Evolutionary conservation across 2,797 vertebrate genomes (phyloP).

Genomic region (Pseudomugil tenellus): DNA sequence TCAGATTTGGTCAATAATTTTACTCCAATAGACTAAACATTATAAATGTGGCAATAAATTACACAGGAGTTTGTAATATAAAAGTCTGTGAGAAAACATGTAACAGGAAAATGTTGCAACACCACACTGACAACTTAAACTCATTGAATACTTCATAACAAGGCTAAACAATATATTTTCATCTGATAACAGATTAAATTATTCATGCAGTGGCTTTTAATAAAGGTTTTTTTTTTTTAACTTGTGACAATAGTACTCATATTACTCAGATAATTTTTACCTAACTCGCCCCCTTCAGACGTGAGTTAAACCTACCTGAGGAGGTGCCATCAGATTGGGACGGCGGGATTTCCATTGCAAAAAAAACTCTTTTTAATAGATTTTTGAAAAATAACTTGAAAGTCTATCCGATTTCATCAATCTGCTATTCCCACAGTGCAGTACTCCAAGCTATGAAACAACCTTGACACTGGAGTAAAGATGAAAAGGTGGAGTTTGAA

Average conservation of each 20-base stretch:
- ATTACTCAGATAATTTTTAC: no score
- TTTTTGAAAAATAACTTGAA: conserved; percentile 36
- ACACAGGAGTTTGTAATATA: not conserved
- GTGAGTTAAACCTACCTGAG: conserved; percentile 68
- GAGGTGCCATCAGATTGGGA: conserved; percentile 50
- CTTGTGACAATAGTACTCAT: conserved; percentile 1
- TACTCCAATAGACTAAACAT: not conserved
- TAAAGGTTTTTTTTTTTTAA: conserved; percentile 1
- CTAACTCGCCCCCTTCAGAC: conserved; percentile 9
- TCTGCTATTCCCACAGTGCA: conserved; percentile 40
- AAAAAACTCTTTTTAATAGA: conserved; percentile 25
- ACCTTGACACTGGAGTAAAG: conserved; percentile 25
- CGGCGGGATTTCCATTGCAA: conserved; percentile 56
- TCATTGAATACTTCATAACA: not conserved
- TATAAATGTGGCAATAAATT: not conserved
- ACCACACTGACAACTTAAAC: not conserved
- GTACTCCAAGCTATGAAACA: conserved; percentile 46
- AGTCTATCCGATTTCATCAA: conserved; percentile 31
- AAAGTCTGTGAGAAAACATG: not conserved
- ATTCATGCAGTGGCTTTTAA: not conserved
- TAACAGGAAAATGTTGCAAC: not conserved
- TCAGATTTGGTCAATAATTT: not conserved
- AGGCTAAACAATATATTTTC: not conserved
- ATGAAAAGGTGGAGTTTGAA: conserved; percentile 77
- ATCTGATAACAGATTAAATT: not conserved